Base-by-base conservation (phyloP, 1,140 invertebrate species). In the Tenebrio molitor region DNA sequence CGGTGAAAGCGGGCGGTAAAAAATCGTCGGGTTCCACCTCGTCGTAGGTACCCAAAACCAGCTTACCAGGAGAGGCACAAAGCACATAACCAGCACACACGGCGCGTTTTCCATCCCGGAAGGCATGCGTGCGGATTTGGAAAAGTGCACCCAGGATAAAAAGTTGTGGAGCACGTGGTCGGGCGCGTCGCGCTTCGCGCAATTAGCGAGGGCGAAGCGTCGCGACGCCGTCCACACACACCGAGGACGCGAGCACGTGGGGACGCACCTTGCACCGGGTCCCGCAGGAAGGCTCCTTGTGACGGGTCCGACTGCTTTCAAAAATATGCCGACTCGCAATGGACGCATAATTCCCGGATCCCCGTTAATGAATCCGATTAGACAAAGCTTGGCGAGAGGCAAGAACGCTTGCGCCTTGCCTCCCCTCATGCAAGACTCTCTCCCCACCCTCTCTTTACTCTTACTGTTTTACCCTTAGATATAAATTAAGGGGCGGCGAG, bases 361-460 rank as follows among this genome's bases (percentile, higher is more conserved):
- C 79, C 81, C 81, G 84, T 85, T 85, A 85, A 85, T 85, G 84
- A 85, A 85, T 85, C 84, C 83, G 84, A 85, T 85, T 85, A 85
- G 84, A 85, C 84, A 85, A 85, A 84, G 84, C 83, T 79, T 80
- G 78, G 78, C 78, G 77, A 82, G 77, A 75, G 75, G 75, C 80
- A 78, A 83, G 81, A 79, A 83, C 83, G 83, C 83, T 81, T 81
- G 83, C 83, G 83, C 82, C 79, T 78, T 77, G 74, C 67, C 79
- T 76, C 78, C 79, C 77, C 79, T 79, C 74, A 72, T 68, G 75
- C 75, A 79, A 77, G 76, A 78, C 79, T 79, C 65, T 79, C 65
- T 74, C 77, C 77, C 75, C 76, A 39, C 73, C 79, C 25, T 39
- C 33, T 29, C 77, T 80, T 80, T 78, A 78, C 80, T 81, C 80